Percentiles rank a stretch among this genome's conserved stretches.
Evolutionary conservation across 2,113 vertebrate species (phyloP).

Genomic region (Phalacrocorax carbo): DNA sequence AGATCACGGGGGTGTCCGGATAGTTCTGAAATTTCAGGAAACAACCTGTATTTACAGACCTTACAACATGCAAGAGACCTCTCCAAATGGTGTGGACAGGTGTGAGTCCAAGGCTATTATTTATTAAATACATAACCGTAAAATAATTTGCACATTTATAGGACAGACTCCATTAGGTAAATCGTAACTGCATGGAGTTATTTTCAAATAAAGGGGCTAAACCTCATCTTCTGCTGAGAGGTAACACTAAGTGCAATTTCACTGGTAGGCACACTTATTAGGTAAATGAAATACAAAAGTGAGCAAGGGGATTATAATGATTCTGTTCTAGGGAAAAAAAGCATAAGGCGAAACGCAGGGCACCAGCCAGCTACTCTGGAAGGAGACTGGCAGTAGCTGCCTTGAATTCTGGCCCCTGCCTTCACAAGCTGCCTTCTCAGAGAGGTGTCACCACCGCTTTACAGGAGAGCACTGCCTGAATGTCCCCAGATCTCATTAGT

Average conservation of each 20-base stretch:
- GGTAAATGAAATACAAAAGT: background rate
- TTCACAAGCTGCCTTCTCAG: background rate
- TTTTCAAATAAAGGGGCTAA: background rate
- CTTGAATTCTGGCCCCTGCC: background rate
- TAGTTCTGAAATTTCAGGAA: background rate
- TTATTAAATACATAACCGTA: background rate
- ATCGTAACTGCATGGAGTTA: background rate
- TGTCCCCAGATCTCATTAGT: rapidly evolving
- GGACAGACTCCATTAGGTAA: background rate
- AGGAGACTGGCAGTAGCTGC: background rate
- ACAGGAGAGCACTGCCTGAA: background rate
- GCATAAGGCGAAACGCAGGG: background rate
- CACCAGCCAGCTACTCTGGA: background rate
- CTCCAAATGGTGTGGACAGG: background rate
- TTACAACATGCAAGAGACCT: background rate
- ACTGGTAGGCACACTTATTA: background rate
- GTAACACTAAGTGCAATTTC: background rate
- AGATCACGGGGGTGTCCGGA: background rate
- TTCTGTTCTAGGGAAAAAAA: background rate
- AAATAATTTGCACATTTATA: background rate
- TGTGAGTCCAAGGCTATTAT: background rate
- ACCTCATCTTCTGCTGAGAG: background rate
- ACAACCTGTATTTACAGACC: background rate
- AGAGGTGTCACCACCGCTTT: background rate
- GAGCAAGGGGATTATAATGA: background rate